Evolutionary conservation across 2,888 invertebrate genomes (phyloP).

Genomic region (Drosophila monieri): DNA sequence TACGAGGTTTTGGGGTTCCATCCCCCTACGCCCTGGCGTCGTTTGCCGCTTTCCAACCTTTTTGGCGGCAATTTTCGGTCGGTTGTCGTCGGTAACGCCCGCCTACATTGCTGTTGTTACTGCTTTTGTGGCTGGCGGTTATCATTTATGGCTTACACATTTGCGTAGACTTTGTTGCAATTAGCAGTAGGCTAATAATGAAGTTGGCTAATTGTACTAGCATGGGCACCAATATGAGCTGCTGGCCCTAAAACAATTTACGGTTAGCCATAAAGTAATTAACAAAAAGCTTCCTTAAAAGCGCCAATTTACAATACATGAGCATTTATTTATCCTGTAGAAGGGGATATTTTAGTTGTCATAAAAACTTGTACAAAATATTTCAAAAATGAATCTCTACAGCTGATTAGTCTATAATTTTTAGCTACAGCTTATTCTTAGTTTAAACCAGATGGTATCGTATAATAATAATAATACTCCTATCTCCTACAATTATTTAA

Average conservation of each 20-base stretch:
- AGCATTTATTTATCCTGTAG: no score
- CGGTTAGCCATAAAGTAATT: constrained; percentile 43
- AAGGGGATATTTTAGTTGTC: no score
- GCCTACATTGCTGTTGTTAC: constrained; percentile 50
- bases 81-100: constrained; percentile 21
- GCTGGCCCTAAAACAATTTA: constrained; percentile 35
- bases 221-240: constrained; percentile 16
- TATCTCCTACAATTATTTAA: no score
- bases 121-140: constrained; percentile 58
- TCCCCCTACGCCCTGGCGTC: background rate
- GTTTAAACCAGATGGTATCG: no score
- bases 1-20: constrained; percentile 6
- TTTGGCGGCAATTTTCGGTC: constrained; percentile 43
- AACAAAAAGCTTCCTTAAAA: constrained; percentile 11
- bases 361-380: no score
- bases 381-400: no score
- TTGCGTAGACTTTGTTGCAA: constrained; percentile 55
- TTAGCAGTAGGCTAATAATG: constrained; percentile 54
- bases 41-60: constrained; percentile 23
- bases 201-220: constrained; percentile 62
- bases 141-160: constrained; percentile 78
- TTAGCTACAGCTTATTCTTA: no score
- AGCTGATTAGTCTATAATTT: no score
- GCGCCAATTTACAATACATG: background rate
- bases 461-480: no score